A percentile compares a stretch with the other conserved stretches of the same genome.
phyloP scores from a whole-genome alignment of 2,797 vertebrate genomes.

The Gobio occitaniae region DNA sequence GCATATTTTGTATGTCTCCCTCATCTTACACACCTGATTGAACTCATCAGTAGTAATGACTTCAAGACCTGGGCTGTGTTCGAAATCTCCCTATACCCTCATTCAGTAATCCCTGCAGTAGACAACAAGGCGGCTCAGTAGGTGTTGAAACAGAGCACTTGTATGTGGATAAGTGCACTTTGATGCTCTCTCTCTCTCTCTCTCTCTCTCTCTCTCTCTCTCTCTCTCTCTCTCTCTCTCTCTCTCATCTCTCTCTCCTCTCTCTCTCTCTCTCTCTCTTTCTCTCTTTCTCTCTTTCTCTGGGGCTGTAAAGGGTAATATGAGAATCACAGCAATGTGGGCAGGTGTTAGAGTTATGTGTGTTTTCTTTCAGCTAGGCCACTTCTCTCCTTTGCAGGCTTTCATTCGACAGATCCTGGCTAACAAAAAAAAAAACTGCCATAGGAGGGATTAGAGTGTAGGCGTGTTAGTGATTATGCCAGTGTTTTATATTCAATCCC shows the following conservation, averaged over 20 bases:
- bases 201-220: conserved; percentile 9
- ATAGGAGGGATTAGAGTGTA: conserved; percentile 17
- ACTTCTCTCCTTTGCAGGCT: conserved; percentile 1
- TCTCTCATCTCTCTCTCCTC: too few relatives aligned
- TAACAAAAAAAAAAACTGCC: conserved; percentile 3
- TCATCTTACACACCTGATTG: too few relatives aligned
- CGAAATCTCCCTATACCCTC: too few relatives aligned
- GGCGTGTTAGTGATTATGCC: background rate
- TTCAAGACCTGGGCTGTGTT: too few relatives aligned
- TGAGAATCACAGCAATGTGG: conserved; percentile 43
- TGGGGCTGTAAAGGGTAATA: conserved; percentile 42
- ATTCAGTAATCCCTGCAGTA: background rate
- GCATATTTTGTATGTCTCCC: too few relatives aligned
- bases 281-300: background rate
- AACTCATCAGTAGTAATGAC: too few relatives aligned
- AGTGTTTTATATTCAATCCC: conserved; percentile 5
- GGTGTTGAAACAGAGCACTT: background rate
- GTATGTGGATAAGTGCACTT: background rate
- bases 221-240: background rate
- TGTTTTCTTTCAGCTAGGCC: conserved; percentile 26
- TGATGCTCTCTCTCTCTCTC: background rate
- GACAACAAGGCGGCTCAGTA: background rate
- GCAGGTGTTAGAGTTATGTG: conserved; percentile 2
- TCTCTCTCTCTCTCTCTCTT: too few relatives aligned
- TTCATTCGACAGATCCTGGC: conserved; percentile 3